Evolutionary conservation across 1,140 invertebrate species (phyloP), one percentile per base, ranked within the genome.

Genomic region (Rhopalosiphum padi): DNA sequence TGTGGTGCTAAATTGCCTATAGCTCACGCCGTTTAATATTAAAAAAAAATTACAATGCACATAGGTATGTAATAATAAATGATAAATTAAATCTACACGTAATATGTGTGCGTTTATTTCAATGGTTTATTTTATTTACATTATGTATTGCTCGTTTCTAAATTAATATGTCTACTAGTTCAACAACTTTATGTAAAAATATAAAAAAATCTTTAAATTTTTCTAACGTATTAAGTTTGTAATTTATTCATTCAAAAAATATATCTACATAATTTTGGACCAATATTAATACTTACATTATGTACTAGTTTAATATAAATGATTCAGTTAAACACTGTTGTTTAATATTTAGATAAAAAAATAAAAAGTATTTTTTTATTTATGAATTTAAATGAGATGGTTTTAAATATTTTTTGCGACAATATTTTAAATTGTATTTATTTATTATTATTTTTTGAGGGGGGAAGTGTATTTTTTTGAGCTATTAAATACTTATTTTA

Each of bases 1-100:
- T 1, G 41, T 93, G 91, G 46, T 93, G 91, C 48, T 93, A 93
- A 93, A 93, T 93, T 93, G 91, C 91, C 91, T 93, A 93, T 85
- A 93, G n/a, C 2, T 4, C 11, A 55, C 91, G 91, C 91, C 90
- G 90, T 68, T 91, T 37, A 11, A 90, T 37, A n/a, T 22, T 21
- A 46, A 85, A 85, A 43, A 6, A 82, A 22, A 43, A 41, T 37
- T 85, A 25, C 21, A 43, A 85, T 3, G 22, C 22, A 11, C 22
- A 37, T 41, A 41, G 41, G 41, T 41, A 46, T 46, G 9, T 46
- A 83, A 35, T 22, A 83, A 60, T 30, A 23, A 60, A 60, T 60
- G 25, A 68, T 68, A 15, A 68, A 60, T 60, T 30, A 30, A n/a
- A 15, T 60, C 30, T 30, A 60, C 25, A 68, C 0, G 9, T 30